A percentile compares a stretch with the other conserved stretches of the same genome.
Conservation (phyloP, 1,140 invertebrate genomes). For the Atta cephalotes region DNA sequence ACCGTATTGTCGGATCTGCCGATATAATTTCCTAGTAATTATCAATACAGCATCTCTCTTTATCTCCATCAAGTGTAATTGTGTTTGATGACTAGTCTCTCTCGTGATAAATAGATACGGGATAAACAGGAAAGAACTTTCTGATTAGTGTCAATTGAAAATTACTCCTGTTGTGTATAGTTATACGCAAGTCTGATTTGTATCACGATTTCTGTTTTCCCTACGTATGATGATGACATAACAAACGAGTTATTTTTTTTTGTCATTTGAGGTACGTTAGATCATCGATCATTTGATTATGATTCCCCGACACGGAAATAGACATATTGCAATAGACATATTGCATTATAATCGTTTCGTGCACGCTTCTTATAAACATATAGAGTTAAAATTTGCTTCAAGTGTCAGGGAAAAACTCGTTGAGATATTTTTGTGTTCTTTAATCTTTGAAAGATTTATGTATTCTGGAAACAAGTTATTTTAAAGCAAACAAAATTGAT, state of each 20-base stretch:
- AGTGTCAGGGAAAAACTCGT: not conserved
- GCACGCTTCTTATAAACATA: not conserved
- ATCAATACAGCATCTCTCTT: slow-evolving; percentile 9
- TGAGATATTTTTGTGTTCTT: slow-evolving; percentile 4
- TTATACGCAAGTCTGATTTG: not conserved
- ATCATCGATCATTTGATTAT: slow-evolving; percentile 21
- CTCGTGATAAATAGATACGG: not conserved
- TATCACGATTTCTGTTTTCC: not conserved
- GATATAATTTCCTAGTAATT: slow-evolving; percentile 15
- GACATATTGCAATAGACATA: not conserved
- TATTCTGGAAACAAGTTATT: not conserved
- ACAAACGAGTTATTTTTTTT: slow-evolving; percentile 40
- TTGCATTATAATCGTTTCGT: not conserved
- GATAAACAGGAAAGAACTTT: not conserved
- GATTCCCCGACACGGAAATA: slow-evolving; percentile 8
- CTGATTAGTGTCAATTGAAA: not conserved
- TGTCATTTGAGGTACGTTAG: slow-evolving; percentile 5
- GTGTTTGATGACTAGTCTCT: not conserved
- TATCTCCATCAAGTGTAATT: not conserved
- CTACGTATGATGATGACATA: slow-evolving; percentile 14
- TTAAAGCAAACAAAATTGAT: not conserved
- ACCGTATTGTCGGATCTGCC: not conserved
- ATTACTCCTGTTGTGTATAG: not conserved
- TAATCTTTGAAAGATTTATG: not conserved
- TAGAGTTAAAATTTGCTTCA: not conserved